These are phyloP conservation scores for Eurosta solidaginis DNA, from an alignment of 1,140 invertebrate genomes.

Conservation along the genomic window DNA sequence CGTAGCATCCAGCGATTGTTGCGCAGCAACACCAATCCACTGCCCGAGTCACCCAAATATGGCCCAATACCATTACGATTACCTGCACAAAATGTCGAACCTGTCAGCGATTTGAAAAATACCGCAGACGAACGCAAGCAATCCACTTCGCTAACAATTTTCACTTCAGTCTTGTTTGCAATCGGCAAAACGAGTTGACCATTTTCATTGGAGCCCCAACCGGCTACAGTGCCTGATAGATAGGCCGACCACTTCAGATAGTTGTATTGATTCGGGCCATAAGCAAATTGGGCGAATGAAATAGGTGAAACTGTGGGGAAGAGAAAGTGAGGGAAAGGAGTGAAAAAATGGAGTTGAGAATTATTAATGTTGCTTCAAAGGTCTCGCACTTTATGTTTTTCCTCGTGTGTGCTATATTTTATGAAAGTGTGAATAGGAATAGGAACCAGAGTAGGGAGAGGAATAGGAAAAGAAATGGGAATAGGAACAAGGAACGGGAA, in stretches of 20 bases:
- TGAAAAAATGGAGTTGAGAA: too few relatives aligned
- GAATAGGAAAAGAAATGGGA: too few relatives aligned
- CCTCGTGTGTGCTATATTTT: too few relatives aligned
- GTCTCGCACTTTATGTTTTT: too few relatives aligned
- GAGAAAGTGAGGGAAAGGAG: neutral
- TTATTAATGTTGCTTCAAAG: too few relatives aligned
- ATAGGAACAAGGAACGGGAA: too few relatives aligned
- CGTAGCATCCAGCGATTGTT: slow-evolving; percentile 51
- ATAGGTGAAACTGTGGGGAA: slow-evolving; percentile 31
- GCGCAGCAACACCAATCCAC: slow-evolving; percentile 50
- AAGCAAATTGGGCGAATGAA: slow-evolving; percentile 53
- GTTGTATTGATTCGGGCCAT: slow-evolving; percentile 37
- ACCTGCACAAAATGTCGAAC: slow-evolving; percentile 57
- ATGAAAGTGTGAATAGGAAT: too few relatives aligned
- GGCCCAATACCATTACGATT: slow-evolving; percentile 53
- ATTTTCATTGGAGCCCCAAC: slow-evolving; percentile 50
- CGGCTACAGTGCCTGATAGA: slow-evolving; percentile 43
- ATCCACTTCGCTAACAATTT: slow-evolving; percentile 40
- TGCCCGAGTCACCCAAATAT: slow-evolving; percentile 57
- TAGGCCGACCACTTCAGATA: slow-evolving; percentile 34
- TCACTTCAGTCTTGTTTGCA: slow-evolving; percentile 35
- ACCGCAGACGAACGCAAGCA: slow-evolving; percentile 38
- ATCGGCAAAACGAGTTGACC: slow-evolving; percentile 36
- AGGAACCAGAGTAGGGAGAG: too few relatives aligned
- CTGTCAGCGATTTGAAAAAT: slow-evolving; percentile 38